These are phyloP conservation scores for Archivesica marissinica DNA, from an alignment of 1,140 invertebrate species.

Conservation along the genomic window DNA sequence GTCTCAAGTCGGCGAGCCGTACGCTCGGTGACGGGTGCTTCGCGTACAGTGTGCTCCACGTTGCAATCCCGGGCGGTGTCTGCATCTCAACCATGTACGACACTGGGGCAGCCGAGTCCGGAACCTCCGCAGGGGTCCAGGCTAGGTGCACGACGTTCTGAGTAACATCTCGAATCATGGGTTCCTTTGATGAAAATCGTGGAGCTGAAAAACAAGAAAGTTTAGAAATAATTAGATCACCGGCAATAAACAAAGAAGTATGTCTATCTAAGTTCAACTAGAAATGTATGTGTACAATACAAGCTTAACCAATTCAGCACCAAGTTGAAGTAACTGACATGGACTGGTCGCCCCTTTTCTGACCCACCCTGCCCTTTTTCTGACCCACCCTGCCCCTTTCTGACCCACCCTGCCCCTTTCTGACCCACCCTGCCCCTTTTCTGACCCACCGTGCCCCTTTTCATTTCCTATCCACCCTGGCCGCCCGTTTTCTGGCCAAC, in stretches of 20 bases:
- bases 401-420: too few species aligned
- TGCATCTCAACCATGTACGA: conserved; percentile 72
- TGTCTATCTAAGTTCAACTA: neutral
- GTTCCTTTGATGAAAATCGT: conserved; percentile 69
- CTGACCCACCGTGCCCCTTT: too few species aligned
- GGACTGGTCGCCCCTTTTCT: neutral
- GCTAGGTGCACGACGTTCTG: conserved; percentile 69
- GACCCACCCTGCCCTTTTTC: too few species aligned
- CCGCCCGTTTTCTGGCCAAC: too few species aligned
- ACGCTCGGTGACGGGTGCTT: conserved; percentile 62
- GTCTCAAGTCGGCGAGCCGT: conserved; percentile 86
- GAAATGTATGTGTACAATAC: neutral
- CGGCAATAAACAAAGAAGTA: too few species aligned
- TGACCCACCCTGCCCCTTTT: too few species aligned
- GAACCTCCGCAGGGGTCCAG: conserved; percentile 72
- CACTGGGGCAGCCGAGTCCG: conserved; percentile 45
- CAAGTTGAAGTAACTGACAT: neutral
- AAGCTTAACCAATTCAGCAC: neutral
- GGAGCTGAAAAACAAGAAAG: conserved; percentile 70
- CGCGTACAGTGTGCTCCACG: conserved; percentile 70
- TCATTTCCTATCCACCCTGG: neutral
- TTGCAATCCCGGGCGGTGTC: conserved; percentile 74
- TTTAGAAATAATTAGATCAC: neutral
- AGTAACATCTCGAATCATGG: conserved; percentile 69
- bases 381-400: too few species aligned